Evolutionary conservation across 2,888 invertebrate species (phyloP), one percentile per base, ranked within the genome.

Genomic region (Monoplex corrugatus): DNA sequence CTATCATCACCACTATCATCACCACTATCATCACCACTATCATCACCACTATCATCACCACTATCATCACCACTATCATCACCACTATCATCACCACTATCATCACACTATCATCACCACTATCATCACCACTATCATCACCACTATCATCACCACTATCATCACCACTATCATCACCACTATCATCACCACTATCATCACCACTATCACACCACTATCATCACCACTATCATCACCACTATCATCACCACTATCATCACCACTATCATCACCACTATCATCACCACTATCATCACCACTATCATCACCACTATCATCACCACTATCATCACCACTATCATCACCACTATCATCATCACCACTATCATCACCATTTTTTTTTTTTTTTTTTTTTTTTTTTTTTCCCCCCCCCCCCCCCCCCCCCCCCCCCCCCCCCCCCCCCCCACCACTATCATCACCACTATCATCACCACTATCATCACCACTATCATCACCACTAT

Each of bases 151-250:
- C n/a, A n/a, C n/a, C n/a, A n/a, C n/a, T n/a, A n/a, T n/a, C n/a
- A n/a, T n/a, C n/a, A n/a, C n/a, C 50, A 13, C 8, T 50, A 50
- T 50, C 19, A 50, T 35, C 57, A 86, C n/a, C 86, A 57, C 50
- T 57, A 86, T 86, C 43, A 38, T 19, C 83, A 75, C 28, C 83
- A 83, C 57, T 32, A 45, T 57, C 85, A 85, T 40, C 45, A 85
- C 50, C 85, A 85, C 6, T 32, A 85, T 50, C 85, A 85, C 83
- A 40, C 3, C 44, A 85, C 32, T 40, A 68, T 86, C 86, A 86
- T 38, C 86, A 86, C 68, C 68, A 86, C 38, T 68, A 86, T 86
- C 86, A 68, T 38, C 72, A 86, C n/a, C 86, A 68, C 68, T 35
- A 86, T 86, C 86, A 86, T 63, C 86, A 86, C n/a, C 63, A 72